These are phyloP conservation scores for Maniola hyperantus DNA, from an alignment of 2,888 invertebrate species.

Conservation along the genomic window DNA sequence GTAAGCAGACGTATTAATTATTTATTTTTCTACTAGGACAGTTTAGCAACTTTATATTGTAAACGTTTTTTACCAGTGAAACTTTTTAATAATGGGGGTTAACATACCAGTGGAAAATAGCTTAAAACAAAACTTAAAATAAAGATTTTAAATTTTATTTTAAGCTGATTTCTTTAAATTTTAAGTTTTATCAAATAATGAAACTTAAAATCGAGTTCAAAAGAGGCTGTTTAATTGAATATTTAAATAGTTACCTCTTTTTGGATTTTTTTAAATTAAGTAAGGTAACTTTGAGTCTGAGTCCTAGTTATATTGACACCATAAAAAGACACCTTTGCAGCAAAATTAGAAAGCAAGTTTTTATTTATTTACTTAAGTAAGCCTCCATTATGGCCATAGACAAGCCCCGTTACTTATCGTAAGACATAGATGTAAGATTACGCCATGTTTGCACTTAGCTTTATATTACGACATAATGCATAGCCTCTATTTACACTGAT, in stretches of 20 bases:
- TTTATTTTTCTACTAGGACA: conserved; percentile 67
- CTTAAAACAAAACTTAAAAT: no score
- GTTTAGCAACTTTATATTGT: conserved; percentile 64
- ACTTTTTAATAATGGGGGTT: conserved; percentile 30
- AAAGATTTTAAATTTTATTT: neutral
- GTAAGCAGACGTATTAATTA: conserved; percentile 57
- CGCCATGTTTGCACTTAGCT: conserved; percentile 76
- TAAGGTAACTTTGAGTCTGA: no score
- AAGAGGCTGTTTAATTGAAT: no score
- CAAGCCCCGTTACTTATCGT: conserved; percentile 75
- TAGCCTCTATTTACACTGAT: conserved; percentile 35
- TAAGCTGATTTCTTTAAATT: no score
- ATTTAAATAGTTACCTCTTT: no score
- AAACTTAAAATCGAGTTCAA: no score
- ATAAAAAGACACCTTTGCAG: neutral
- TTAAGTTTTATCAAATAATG: no score
- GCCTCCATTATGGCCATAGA: conserved; percentile 59
- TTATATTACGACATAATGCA: conserved; percentile 71
- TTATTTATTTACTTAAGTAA: neutral
- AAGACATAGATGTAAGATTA: conserved; percentile 77
- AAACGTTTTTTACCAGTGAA: conserved; percentile 61
- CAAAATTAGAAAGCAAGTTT: neutral
- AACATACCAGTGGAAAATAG: neutral
- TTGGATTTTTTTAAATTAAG: no score
- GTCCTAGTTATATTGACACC: neutral